Evolutionary conservation across 1,140 invertebrate species (phyloP).

Genomic region (Mizuhopecten yessoensis): DNA sequence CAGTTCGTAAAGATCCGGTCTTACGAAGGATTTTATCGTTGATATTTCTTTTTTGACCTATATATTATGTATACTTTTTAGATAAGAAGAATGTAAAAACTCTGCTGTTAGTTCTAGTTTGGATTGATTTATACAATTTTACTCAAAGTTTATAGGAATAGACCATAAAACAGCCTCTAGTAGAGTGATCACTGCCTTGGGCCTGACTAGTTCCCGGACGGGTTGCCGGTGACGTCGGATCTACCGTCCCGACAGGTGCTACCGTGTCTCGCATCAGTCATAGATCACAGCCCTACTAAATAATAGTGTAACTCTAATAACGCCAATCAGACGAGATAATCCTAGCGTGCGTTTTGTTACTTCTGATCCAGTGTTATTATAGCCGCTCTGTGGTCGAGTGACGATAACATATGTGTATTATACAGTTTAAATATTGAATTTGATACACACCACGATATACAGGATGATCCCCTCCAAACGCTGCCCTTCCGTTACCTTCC

Average conservation of each 20-base stretch:
- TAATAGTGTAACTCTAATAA: constrained; percentile 18
- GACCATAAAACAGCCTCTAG: background rate
- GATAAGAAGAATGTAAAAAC: no score
- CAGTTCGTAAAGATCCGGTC: no score
- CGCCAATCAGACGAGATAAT: background rate
- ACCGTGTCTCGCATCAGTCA: background rate
- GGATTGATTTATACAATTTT: background rate
- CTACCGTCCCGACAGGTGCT: background rate
- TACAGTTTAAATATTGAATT: constrained; percentile 20
- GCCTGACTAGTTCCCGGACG: background rate
- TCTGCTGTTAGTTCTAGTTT: background rate
- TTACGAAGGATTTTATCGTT: no score
- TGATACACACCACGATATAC: background rate
- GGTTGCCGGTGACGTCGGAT: background rate
- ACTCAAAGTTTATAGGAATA: background rate
- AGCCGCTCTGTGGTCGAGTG: background rate
- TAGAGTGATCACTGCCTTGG: background rate
- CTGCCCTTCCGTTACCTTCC: constrained; percentile 21
- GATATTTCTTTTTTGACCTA: no score
- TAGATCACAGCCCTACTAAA: background rate
- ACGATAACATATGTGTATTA: constrained; percentile 4
- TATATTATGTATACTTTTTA: no score
- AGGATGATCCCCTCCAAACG: background rate
- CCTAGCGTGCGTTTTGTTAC: background rate
- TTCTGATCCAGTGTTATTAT: background rate